These are phyloP conservation scores for Lagorchestes hirsutus DNA, from an alignment of 2,797 vertebrate species.

Conservation along the genomic window DNA sequence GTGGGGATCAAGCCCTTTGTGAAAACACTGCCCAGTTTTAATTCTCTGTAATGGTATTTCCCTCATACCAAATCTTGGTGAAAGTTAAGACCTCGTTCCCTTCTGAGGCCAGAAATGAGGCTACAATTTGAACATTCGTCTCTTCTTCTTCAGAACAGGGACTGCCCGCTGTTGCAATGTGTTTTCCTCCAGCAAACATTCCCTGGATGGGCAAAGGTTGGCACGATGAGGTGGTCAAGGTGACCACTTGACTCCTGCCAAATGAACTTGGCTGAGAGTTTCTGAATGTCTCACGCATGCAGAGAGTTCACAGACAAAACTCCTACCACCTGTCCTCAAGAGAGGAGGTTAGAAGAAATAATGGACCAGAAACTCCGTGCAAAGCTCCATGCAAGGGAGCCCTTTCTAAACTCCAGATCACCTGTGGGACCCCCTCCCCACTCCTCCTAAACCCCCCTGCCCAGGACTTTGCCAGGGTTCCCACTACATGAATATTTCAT, in stretches of 20 bases:
- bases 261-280: neutral
- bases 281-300: slow-evolving; percentile 41
- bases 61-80: neutral
- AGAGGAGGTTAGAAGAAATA: neutral
- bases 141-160: neutral
- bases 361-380: neutral
- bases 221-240: neutral
- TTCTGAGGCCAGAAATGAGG: neutral
- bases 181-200: neutral
- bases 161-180: neutral
- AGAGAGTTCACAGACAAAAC: slow-evolving; percentile 33
- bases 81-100: neutral
- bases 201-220: neutral
- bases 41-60: slow-evolving; percentile 2
- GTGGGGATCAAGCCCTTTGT: rapidly evolving
- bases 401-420: neutral
- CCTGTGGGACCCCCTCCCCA: neutral
- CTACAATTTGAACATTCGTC: rapidly evolving
- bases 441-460: too few species aligned
- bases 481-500: neutral
- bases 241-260: rapidly evolving
- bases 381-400: neutral
- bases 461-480: neutral
- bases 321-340: neutral
- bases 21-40: neutral